Evolutionary conservation across 2,113 vertebrate species (phyloP).

Genomic region (Nesospiza acunhae): DNA sequence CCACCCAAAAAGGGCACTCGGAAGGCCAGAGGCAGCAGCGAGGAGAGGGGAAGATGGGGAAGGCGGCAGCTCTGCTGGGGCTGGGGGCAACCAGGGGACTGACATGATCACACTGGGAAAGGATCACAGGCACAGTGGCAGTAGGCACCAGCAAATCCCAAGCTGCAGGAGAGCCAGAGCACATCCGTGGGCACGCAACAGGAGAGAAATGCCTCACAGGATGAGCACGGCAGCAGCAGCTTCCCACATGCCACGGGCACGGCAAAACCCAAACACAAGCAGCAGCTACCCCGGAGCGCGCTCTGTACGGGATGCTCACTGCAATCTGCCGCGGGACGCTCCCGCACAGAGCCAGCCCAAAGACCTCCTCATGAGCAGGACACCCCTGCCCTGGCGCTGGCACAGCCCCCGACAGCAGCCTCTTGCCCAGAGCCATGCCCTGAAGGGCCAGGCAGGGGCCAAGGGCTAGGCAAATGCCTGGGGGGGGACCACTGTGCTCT

Average conservation of each 20-base stretch:
- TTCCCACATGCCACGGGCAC: rapidly evolving
- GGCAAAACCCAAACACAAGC: background rate
- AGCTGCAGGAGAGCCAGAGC: background rate
- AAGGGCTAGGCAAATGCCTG: background rate
- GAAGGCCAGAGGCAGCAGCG: background rate
- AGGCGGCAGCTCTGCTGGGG: background rate
- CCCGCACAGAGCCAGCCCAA: background rate
- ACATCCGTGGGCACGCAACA: background rate
- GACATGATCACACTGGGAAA: rapidly evolving
- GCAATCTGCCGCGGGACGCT: background rate
- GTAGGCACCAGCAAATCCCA: background rate
- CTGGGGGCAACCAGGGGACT: background rate
- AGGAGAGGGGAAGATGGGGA: background rate
- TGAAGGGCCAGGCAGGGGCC: background rate
- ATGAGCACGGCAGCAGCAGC: rapidly evolving
- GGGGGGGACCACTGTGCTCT: background rate
- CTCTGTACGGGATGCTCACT: background rate
- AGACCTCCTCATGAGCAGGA: background rate
- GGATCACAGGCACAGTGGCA: rapidly evolving
- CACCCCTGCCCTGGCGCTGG: background rate
- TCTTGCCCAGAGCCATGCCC: background rate
- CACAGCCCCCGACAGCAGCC: background rate
- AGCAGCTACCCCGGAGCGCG: background rate
- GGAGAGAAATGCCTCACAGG: background rate
- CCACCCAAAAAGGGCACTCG: background rate